Percentiles rank a stretch among this genome's conserved stretches.
Conservation (phyloP, 1,140 invertebrate species). For the Metopolophium dirhodum region DNA sequence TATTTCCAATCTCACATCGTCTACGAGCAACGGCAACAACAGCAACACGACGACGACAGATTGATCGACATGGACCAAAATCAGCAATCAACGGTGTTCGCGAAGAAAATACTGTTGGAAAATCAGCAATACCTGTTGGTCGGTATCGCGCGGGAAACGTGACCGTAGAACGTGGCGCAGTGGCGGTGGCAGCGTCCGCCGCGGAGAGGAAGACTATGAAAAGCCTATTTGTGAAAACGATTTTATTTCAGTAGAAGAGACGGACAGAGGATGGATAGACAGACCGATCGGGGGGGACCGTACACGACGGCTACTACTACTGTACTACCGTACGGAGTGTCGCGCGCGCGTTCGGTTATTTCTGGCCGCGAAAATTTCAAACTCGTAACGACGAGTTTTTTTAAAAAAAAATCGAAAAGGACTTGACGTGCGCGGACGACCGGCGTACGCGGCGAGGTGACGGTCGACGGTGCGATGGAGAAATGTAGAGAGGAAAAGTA, state of each 20-base stretch:
- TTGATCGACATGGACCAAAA: background rate
- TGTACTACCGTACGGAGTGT: background rate
- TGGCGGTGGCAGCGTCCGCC: background rate
- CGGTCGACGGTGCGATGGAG: background rate
- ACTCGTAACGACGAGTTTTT: constrained; percentile 23
- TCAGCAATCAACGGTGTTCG: background rate
- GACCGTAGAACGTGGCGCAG: background rate
- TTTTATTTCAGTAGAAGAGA: background rate
- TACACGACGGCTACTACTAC: background rate
- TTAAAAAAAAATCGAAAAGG: background rate
- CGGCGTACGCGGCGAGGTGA: background rate
- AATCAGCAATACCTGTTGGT: background rate
- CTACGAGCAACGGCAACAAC: background rate
- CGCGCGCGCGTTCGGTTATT: constrained; percentile 7
- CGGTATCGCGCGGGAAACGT: background rate
- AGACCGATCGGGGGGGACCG: too few species aligned
- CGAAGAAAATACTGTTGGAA: background rate
- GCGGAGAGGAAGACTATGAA: background rate
- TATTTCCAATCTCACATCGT: background rate
- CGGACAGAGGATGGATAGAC: background rate
- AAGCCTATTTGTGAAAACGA: background rate
- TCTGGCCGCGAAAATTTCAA: background rate
- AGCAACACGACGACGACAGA: background rate
- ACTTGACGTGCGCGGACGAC: background rate
- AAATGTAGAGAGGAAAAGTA: background rate